Conservation (phyloP, 2,888 invertebrate species). For the Rhagonycha lutea region DNA sequence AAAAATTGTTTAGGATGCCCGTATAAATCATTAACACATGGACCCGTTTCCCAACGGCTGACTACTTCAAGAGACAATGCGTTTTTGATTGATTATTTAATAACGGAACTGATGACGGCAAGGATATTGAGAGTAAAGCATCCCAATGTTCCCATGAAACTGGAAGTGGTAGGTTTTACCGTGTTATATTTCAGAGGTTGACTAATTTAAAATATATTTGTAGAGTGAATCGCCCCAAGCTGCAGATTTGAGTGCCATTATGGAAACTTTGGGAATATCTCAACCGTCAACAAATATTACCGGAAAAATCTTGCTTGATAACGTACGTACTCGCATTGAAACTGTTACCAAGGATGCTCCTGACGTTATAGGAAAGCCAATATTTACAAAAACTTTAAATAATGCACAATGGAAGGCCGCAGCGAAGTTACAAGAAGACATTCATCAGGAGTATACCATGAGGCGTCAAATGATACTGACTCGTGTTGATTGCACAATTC, state of each 20-base stretch:
- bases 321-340: constrained; percentile 71
- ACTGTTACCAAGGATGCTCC: constrained; percentile 66
- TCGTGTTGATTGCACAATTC: constrained; percentile 92
- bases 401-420: constrained; percentile 84
- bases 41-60: constrained; percentile 73
- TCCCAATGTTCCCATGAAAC: constrained; percentile 67
- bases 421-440: constrained; percentile 68
- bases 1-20: constrained; percentile 63
- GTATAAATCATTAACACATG: constrained; percentile 69
- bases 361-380: constrained; percentile 72
- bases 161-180: constrained; percentile 67
- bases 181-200: not conserved
- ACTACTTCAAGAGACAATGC: constrained; percentile 67
- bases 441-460: constrained; percentile 81
- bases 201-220: constrained; percentile 34
- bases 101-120: constrained; percentile 82
- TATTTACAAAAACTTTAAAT: constrained; percentile 72
- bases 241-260: constrained; percentile 73
- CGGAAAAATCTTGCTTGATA: constrained; percentile 75
- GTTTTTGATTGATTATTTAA: constrained; percentile 77
- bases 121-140: constrained; percentile 74
- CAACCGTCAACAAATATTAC: constrained; percentile 88
- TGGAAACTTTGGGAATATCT: constrained; percentile 79
- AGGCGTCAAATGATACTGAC: constrained; percentile 87
- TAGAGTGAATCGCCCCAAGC: constrained; percentile 86